phyloP scores from a whole-genome alignment of 2,888 invertebrate species.

The Pyrgus malvae region DNA sequence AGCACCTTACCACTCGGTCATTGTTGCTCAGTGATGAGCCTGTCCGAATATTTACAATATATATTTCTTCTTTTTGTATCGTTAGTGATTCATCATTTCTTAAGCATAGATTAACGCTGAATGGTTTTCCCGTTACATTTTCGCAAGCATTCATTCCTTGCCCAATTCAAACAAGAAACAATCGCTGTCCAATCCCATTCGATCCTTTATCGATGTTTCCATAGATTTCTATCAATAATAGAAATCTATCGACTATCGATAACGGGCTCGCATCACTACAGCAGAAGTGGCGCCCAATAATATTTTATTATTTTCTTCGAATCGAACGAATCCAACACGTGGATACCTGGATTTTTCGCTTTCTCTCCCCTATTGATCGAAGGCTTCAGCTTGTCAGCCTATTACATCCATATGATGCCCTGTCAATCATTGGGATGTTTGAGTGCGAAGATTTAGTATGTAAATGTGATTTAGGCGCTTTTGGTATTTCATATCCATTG shows the following conservation, averaged over 20 bases:
- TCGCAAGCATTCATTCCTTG: not conserved
- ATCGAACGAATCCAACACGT: too few relatives aligned
- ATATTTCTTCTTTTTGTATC: too few relatives aligned
- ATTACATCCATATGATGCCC: not conserved
- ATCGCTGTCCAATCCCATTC: slow-evolving; percentile 26
- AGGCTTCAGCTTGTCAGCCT: slow-evolving; percentile 2
- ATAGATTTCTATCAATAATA: too few relatives aligned
- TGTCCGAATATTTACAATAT: too few relatives aligned
- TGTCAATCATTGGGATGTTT: slow-evolving; percentile 2
- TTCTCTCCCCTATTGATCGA: slow-evolving; percentile 2
- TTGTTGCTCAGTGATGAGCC: too few relatives aligned
- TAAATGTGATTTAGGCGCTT: too few relatives aligned
- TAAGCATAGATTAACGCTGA: not conserved
- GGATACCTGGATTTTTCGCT: slow-evolving; percentile 34
- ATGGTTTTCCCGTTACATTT: not conserved
- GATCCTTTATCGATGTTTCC: slow-evolving; percentile 33
- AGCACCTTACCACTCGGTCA: too few relatives aligned
- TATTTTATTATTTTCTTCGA: slow-evolving; percentile 44
- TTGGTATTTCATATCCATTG: too few relatives aligned
- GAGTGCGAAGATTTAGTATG: too few relatives aligned
- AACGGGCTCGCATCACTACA: slow-evolving; percentile 37
- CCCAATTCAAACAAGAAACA: not conserved
- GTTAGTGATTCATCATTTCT: not conserved
- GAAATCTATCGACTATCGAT: slow-evolving; percentile 43
- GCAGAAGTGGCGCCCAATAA: slow-evolving; percentile 36